Evolutionary conservation across 2,888 invertebrate species (phyloP).

Genomic region (Pollenia griseotomentosa): DNA sequence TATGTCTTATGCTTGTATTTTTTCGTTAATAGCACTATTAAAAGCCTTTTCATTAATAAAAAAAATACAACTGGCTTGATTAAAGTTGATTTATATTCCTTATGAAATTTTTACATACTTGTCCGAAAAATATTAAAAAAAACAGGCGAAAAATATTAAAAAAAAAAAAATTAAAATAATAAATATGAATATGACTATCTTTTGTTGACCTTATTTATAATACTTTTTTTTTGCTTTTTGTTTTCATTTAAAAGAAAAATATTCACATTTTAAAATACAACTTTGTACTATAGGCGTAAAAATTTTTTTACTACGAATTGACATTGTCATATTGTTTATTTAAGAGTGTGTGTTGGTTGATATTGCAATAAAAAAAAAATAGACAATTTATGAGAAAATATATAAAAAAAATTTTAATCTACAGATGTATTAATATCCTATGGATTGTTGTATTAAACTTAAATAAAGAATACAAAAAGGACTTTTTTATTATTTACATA

Average conservation of each 20-base stretch:
- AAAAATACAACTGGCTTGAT: constrained; percentile 61
- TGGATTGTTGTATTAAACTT: constrained; percentile 53
- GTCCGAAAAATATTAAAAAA: not conserved
- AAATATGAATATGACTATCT: constrained; percentile 59
- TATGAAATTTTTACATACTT: constrained; percentile 11
- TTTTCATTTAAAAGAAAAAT: constrained; percentile 11
- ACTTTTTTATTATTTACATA: constrained; percentile 64
- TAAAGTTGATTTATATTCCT: constrained; percentile 70
- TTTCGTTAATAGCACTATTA: constrained; percentile 56
- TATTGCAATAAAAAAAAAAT: constrained; percentile 13
- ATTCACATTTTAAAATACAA: constrained; percentile 28
- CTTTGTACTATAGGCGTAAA: not conserved
- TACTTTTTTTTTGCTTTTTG: not conserved
- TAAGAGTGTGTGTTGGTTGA: constrained; percentile 27
- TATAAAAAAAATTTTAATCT: not conserved
- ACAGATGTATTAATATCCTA: constrained; percentile 45
- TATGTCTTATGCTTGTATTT: constrained; percentile 31
- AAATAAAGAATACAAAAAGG: constrained; percentile 54
- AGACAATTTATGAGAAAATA: not conserved
- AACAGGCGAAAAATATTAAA: not conserved
- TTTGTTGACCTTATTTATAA: constrained; percentile 65
- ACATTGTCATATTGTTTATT: constrained; percentile 59
- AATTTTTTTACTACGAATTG: not conserved
- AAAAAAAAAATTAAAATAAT: constrained; percentile 21
- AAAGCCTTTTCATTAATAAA: constrained; percentile 41